Conservation (phyloP, 2,113 vertebrate genomes). For the Abramis brama region DNA sequence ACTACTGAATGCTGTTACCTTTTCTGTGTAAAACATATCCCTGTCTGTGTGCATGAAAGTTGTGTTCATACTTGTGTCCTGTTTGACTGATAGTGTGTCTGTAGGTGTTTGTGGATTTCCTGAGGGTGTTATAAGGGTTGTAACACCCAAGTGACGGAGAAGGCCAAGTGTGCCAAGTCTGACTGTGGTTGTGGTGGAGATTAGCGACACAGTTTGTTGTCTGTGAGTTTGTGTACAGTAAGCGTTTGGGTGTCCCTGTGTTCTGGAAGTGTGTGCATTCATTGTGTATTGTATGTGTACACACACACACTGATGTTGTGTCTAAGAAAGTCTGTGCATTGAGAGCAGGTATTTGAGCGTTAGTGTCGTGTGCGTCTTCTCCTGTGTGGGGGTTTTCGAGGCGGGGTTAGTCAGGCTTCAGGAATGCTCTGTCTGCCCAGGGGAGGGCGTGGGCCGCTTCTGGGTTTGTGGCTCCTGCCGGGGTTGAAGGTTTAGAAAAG, state of each 20-base stretch:
- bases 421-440: constrained; percentile 80
- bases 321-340: constrained; percentile 51
- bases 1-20: not conserved
- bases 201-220: constrained; percentile 24
- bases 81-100: constrained; percentile 11
- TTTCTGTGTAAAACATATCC: not conserved
- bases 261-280: constrained; percentile 34
- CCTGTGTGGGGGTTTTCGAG: constrained; percentile 35
- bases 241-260: not conserved
- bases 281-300: constrained; percentile 13
- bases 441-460: constrained; percentile 80
- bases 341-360: constrained; percentile 36
- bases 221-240: constrained; percentile 29
- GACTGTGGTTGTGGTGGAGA: constrained; percentile 45
- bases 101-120: constrained; percentile 23
- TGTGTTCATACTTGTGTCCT: not conserved
- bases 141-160: constrained; percentile 31
- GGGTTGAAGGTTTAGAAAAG: constrained; percentile 78
- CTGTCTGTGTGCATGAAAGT: not conserved
- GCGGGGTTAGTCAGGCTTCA: constrained; percentile 75
- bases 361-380: constrained; percentile 21
- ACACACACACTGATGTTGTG: constrained; percentile 17
- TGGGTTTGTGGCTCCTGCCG: constrained; percentile 81
- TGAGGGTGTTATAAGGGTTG: constrained; percentile 25
- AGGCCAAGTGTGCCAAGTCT: constrained; percentile 39